Evolutionary conservation across 2,888 invertebrate species (phyloP), one percentile per base, ranked within the genome.

Genomic region (Cerceris ruficornis): DNA sequence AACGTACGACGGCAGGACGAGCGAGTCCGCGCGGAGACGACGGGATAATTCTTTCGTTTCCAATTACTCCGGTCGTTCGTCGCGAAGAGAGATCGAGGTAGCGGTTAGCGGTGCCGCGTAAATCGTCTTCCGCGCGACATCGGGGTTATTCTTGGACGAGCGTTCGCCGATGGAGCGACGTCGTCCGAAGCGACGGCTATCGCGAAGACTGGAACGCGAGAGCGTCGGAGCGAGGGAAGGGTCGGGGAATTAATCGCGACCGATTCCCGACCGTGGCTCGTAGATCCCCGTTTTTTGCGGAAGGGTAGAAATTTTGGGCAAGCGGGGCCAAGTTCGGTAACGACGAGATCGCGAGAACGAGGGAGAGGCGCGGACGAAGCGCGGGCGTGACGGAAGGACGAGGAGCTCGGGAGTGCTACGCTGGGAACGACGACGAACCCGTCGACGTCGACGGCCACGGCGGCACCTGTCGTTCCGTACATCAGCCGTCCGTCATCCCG

Each of bases 381-480:
- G 55, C 7, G 28, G 11, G 14, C 41, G 59, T 17, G 59, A 57
- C 42, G 59, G 43, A 62, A 71, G 75, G 65, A 46, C 50, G 69
- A 66, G 54, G 55, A 28, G 50, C 14, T 11, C 68, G 62, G 42
- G 59, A 50, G n/a, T 7, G 6, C 13, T 2, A 11, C 50, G 13
- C 6, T n/a, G n/a, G 5, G 46, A 64, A 67, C 60, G 50, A 54
- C 41, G 66, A 52, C 62, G 70, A 65, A 67, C 57, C 62, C 52
- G 60, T 14, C 65, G 66, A 64, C 46, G 64, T 57, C 60, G 75
- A 80, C 72, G 66, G 75, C 60, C 69, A 57, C 64, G 54, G 58
- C 79, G 83, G 89, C 92, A 92, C 91, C 92, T 92, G 92, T 91
- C 89, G 85, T 88, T 85, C 88, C 87, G 90, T 91, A 89, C 90